These are phyloP conservation scores for Poecile atricapillus DNA, from an alignment of 2,113 vertebrate genomes.

Conservation along the genomic window DNA sequence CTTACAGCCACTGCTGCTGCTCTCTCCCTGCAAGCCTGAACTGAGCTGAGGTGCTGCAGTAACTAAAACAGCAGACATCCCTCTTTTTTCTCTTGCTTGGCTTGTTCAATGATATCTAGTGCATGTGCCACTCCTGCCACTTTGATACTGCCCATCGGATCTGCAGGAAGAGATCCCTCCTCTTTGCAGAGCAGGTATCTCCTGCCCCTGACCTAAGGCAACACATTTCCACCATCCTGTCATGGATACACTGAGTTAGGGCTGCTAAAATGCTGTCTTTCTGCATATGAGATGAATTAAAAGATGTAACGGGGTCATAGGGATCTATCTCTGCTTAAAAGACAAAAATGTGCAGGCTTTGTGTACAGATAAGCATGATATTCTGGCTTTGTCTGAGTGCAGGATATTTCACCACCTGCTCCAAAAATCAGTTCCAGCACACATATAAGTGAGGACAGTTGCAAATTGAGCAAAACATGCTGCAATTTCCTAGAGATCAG, in stretches of 20 bases:
- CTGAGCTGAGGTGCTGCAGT: neutral
- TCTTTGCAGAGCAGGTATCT: neutral
- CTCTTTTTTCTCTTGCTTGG: neutral
- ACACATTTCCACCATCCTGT: neutral
- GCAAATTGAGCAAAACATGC: neutral
- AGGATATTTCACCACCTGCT: neutral
- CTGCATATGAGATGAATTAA: neutral
- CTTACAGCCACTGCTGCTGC: neutral
- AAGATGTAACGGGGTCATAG: neutral
- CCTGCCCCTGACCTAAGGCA: neutral
- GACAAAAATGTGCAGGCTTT: neutral
- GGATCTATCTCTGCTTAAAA: neutral
- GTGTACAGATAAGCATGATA: neutral
- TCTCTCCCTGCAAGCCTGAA: neutral
- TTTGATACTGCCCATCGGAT: neutral
- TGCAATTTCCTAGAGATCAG: slow-evolving; percentile 30
- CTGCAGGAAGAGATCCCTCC: neutral
- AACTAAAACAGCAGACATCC: neutral
- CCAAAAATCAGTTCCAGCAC: slow-evolving; percentile 2
- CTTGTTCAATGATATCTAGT: neutral
- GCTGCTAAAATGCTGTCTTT: neutral
- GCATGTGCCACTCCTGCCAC: neutral
- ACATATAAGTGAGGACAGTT: neutral
- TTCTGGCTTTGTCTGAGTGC: neutral
- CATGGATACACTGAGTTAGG: neutral